phyloP scores from a whole-genome alignment of 2,888 invertebrate genomes.

The Chrysolina haemoptera region DNA sequence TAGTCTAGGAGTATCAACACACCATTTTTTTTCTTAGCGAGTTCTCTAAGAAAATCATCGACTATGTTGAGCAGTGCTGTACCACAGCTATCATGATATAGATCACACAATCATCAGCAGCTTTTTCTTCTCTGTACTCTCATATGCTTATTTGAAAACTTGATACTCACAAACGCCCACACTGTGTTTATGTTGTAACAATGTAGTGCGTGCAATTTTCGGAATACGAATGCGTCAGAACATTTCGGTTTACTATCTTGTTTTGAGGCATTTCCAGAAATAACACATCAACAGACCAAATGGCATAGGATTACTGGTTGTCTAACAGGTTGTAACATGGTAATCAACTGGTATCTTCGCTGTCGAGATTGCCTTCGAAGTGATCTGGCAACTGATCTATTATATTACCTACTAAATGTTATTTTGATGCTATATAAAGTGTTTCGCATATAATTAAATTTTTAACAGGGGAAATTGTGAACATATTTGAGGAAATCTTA shows the following conservation, averaged over 20 bases:
- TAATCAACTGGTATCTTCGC: neutral
- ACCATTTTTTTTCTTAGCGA: no score
- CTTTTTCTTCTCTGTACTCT: neutral
- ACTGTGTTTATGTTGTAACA: constrained; percentile 6
- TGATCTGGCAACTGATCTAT: no score
- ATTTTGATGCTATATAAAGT: no score
- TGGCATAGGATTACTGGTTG: neutral
- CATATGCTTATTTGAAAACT: neutral
- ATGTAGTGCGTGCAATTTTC: neutral
- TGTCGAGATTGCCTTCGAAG: no score
- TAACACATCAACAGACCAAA: neutral
- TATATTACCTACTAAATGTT: no score
- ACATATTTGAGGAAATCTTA: no score
- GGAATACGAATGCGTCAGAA: neutral
- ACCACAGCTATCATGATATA: no score
- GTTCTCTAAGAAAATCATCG: no score
- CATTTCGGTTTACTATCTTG: neutral
- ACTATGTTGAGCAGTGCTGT: no score
- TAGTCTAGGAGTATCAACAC: no score
- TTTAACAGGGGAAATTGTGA: no score
- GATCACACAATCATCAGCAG: neutral
- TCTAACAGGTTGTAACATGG: neutral
- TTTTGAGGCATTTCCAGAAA: neutral
- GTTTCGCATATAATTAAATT: no score
- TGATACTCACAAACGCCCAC: neutral